Base-by-base conservation (phyloP, 2,113 vertebrate genomes). In the Labrus mixtus region DNA sequence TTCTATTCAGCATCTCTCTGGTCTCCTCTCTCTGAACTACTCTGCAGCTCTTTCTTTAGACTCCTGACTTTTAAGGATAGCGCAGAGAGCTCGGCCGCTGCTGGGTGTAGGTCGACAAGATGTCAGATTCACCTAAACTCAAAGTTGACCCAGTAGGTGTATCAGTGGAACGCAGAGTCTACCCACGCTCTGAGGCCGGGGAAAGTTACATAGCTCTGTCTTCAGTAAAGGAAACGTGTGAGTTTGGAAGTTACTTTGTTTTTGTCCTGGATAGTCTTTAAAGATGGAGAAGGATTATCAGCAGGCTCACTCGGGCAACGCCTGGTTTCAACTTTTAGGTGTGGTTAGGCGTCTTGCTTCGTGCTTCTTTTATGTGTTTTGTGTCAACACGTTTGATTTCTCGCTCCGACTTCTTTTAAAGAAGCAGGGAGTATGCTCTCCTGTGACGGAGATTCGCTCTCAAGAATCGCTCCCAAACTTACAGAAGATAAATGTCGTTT, bases 81-180 rank as follows among this genome's bases (percentile, higher is more conserved):
- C 15, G 8, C 46, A 1, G 43, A 63, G 61, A 43, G 23, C 20
- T 0, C 37, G 1, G 76, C 63, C 68, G 76, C 69, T 48, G 36
- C 81, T 13, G 57, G 39, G 19, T 68, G 56, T 33, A 48, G 78
- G 62, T 68, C 8, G 13, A 72, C 29, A 20, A 51, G 39, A 67
- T 0, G 22, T 66, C 63, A 66, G 33, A 29, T 68, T 37, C 37
- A 57, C 43, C 72, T 55, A 68, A 46, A 76, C 16, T 85, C 73
- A 62, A 65, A 65, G 3, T 10, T 39, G 19, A 48, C 43, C 4
- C 19, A 16, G 56, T 39, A 70, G 68, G 15, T 72, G 57, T 58
- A 23, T 33, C 25, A 4, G 64, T 45, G 23, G 48, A 45, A 51
- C 5, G 20, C 33, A 23, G 13, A 19, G 45, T 45, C 46, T 33